phyloP scores from a whole-genome alignment of 2,888 invertebrate species.

The Drosophila lutescens region DNA sequence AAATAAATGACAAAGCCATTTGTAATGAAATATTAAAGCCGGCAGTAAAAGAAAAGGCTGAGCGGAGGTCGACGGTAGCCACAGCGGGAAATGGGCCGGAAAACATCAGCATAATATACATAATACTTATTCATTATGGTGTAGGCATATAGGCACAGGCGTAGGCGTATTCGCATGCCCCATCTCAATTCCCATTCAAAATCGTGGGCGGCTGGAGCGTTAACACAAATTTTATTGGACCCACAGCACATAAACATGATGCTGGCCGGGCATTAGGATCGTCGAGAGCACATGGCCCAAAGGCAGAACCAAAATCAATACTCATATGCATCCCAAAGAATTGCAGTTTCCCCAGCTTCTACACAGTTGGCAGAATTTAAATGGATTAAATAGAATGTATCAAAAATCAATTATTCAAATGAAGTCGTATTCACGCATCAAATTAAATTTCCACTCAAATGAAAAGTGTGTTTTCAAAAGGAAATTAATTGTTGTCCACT shows the following conservation, averaged over 20 bases:
- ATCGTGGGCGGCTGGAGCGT: slow-evolving; percentile 30
- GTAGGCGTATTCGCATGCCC: not conserved
- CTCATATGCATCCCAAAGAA: slow-evolving; percentile 22
- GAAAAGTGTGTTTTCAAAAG: slow-evolving; percentile 5
- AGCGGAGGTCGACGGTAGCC: not conserved
- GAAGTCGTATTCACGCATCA: slow-evolving; percentile 5
- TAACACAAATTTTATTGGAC: slow-evolving; percentile 74
- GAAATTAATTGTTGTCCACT: slow-evolving; percentile 8
- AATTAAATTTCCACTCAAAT: slow-evolving; percentile 12
- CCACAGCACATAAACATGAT: slow-evolving; percentile 63
- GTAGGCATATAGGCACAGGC: slow-evolving; percentile 5
- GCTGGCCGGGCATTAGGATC: slow-evolving; percentile 51
- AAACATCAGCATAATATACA: slow-evolving; percentile 43
- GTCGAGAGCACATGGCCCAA: slow-evolving; percentile 51
- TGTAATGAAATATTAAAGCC: slow-evolving; percentile 58
- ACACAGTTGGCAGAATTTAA: slow-evolving; percentile 4
- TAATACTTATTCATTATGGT: slow-evolving; percentile 47
- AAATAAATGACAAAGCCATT: slow-evolving; percentile 64
- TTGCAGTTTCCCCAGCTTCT: not conserved
- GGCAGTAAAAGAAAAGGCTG: slow-evolving; percentile 15
- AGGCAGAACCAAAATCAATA: slow-evolving; percentile 57
- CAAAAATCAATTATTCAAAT: slow-evolving; percentile 21
- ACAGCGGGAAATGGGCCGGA: slow-evolving; percentile 39
- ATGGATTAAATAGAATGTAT: slow-evolving; percentile 11
- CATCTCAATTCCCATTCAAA: not conserved